Base-by-base conservation (phyloP, 2,113 vertebrate species). In the Callaeas wilsoni region DNA sequence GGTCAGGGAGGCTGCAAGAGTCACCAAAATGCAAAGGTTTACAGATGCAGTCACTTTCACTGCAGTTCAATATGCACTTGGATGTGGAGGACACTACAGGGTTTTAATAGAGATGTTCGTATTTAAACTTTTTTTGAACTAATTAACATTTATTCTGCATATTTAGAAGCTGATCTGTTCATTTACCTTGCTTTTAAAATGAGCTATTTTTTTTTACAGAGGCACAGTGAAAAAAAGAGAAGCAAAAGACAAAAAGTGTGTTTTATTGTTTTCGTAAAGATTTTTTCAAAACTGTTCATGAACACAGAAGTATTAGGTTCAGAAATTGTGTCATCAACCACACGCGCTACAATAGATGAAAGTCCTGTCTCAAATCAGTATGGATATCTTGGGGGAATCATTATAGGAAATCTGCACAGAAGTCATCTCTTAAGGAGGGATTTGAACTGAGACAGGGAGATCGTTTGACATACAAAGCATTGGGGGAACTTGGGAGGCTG, bases 321-420 rank as follows among this genome's bases (percentile, higher is more conserved):
- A 96, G 73, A 96, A 91, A 89, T 42, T 84, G 67, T 95, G 85
- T 88, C 85, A 92, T 84, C 92, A 90, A 42, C 30, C 56, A 68
- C 82, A 84, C 0, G 0, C 57, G 78, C 70, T 67, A 59, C 56
- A 89, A 59, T 33, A 91, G 89, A 94, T 87, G 41, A 95, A 94
- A 90, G 68, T 44, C 35, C 37, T 47, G 37, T 56, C 70, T 91
- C 83, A 84, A 89, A 91, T 91, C 92, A 71, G 70, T 55, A 70
- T 79, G 94, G 91, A 59, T 93, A 89, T 93, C 94, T 96, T 95
- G 80, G 73, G 89, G 89, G 90, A 90, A 96, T 95, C 94, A 60
- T 96, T 92, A 94, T 7, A 64, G 74, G 92, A 96, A 94, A 96
- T 94, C 79, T 94, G 80, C 87, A 94, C 87, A 94, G 76, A 91